These are phyloP conservation scores for Chalcosyrphus nemorum DNA, from an alignment of 2,888 invertebrate genomes.

Conservation along the genomic window DNA sequence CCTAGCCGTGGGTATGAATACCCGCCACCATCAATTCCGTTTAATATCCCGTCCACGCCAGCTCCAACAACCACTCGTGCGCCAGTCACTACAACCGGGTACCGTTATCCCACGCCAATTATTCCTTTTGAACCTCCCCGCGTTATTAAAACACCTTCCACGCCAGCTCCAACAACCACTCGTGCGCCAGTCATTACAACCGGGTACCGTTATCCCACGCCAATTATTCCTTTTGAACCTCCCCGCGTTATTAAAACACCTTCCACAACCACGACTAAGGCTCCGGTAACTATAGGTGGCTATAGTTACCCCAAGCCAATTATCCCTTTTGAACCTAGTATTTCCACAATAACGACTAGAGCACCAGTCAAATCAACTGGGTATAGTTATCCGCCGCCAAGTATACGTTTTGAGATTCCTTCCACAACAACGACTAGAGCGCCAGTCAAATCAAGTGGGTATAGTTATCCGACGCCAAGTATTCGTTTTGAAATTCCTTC, in stretches of 20 bases:
- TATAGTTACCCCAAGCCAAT: constrained; percentile 45
- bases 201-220: not conserved
- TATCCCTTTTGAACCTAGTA: constrained; percentile 51
- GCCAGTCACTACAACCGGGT: constrained; percentile 5
- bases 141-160: not conserved
- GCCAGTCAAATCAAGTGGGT: too few relatives aligned
- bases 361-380: too few relatives aligned
- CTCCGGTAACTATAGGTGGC: not conserved
- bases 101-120: constrained; percentile 38
- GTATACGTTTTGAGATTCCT: not conserved
- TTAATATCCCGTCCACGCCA: not conserved
- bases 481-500: not conserved
- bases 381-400: too few relatives aligned
- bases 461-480: too few relatives aligned
- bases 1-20: constrained; percentile 25
- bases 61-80: not conserved
- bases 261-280: not conserved
- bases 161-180: not conserved
- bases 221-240: not conserved
- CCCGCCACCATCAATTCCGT: constrained; percentile 19
- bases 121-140: constrained; percentile 49
- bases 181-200: not conserved
- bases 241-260: not conserved
- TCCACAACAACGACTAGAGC: too few relatives aligned
- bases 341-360: too few relatives aligned